phyloP scores from a whole-genome alignment of 2,888 invertebrate species.

The Pachliopta kotzebuea region DNA sequence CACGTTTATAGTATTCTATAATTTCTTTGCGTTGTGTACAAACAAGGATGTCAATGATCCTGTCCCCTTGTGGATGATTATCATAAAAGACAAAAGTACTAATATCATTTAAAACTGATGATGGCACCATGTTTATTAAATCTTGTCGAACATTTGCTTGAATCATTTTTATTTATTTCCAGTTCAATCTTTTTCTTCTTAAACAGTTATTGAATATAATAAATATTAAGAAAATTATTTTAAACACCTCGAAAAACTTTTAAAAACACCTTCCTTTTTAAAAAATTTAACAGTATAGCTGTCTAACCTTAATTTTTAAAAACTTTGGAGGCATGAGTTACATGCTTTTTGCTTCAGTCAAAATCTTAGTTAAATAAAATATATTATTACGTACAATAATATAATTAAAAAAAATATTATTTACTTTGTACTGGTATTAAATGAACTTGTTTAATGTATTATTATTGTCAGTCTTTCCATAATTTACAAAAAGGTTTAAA shows the following conservation, averaged over 20 bases:
- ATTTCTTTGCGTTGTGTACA: slow-evolving; percentile 56
- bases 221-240: background rate
- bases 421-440: too few relatives aligned
- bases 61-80: slow-evolving; percentile 54
- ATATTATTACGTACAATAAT: too few relatives aligned
- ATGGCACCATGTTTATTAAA: slow-evolving; percentile 50
- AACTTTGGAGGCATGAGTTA: background rate
- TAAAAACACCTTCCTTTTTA: background rate
- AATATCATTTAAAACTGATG: slow-evolving; percentile 47
- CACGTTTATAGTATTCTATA: slow-evolving; percentile 55
- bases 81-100: slow-evolving; percentile 61
- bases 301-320: background rate
- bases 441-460: too few relatives aligned
- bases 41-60: slow-evolving; percentile 53
- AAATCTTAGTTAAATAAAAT: background rate
- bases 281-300: background rate
- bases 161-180: slow-evolving; percentile 28
- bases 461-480: too few relatives aligned
- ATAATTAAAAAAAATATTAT: too few relatives aligned
- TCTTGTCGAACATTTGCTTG: slow-evolving; percentile 46
- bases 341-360: background rate
- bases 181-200: background rate
- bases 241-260: background rate
- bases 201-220: background rate
- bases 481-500: too few relatives aligned